Evolutionary conservation across 2,113 vertebrate species (phyloP), one percentile per base, ranked within the genome.

Genomic region (Astatoreochromis straeleni): DNA sequence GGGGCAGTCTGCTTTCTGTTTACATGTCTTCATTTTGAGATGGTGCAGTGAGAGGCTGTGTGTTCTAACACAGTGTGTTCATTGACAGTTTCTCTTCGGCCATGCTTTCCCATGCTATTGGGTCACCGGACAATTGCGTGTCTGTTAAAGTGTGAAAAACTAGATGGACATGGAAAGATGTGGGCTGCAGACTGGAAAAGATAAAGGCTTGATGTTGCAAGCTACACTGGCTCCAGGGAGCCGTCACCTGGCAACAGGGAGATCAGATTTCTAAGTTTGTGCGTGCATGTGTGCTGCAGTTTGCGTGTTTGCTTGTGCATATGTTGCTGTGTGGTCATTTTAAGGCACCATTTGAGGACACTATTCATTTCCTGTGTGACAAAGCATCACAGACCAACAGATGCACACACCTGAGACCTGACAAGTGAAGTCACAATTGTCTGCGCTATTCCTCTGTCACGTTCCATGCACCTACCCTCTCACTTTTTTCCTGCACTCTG

Each of bases 201-300:
- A 89, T 79, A 90, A 90, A 87, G 82, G 65, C 80, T 55, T 89
- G 87, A 93, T 86, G 73, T 80, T 47, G 85, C 24, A 60, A 92
- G 81, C 80, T 24, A 16, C 53, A 11, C 57, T 29, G 51, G 83
- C 91, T 90, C 88, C 3, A 87, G 93, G 94, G 94, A 92, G 84
- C 87, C 40, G 94, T 96, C 93, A 94, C 96, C 94, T 95, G 94
- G 96, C 96, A 96, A 97, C 96, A 81, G 65, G 51, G 47, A 89
- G 91, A 95, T 96, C 91, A 85, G 81, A 87, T 96, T 95, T 94
- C 93, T 29, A 53, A 82, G 81, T 85, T 49, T 84, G 85, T 31
- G 70, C 53, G 55, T 31, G 45, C 53, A 21, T 75, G 88, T 70
- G 75, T 53, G 78, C 21, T 19, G 6, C 35, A n/a, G 70, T 78